Evolutionary conservation across 2,113 vertebrate genomes (phyloP), one percentile per base, ranked within the genome.

Genomic region (Austrofundulus limnaeus): DNA sequence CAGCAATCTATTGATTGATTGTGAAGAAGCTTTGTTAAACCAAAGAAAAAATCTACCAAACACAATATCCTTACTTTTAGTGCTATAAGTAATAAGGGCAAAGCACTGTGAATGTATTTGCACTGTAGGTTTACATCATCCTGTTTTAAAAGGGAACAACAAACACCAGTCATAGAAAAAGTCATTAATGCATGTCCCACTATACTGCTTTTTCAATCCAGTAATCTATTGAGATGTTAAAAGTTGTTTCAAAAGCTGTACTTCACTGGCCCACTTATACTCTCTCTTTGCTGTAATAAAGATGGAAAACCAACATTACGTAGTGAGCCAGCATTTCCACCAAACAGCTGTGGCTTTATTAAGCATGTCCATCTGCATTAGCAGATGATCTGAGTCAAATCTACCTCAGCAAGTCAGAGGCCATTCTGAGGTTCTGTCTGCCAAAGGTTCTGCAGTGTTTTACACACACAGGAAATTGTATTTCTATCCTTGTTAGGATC

Each of bases 401-500:
- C 57, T 2, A 45, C 43, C 28, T 58, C 65, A 49, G 51, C 47
- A 15, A 70, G 75, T 66, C 46, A 58, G 58, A 49, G 19, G 50
- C 48, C 12, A 39, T 45, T 38, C 15, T 45, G 49, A 47, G 66
- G 41, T 56, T 56, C 41, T 51, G 4, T 16, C 5, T 25, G 70
- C 63, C 50, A 12, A 5, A 34, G 56, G 76, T 61, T 66, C 23
- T 52, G 24, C 63, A 62, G 11, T 48, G 20, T 45, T 66, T 17
- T 41, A 34, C 9, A 34, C 10, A 34, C 9, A 34, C 9, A 34
- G 3, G 7, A 4, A 28, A 4, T 4, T 28, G 7, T 28, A 28
- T 28, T 4, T 28, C 3, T 28, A 28, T 28, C 3, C 7, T 28
- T 28, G 28, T 7, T 28, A n/a, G n/a, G n/a, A n/a, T n/a, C 25